A percentile compares a stretch with the other conserved stretches of the same genome.
These are phyloP conservation scores for Chiridota heheva DNA, from an alignment of 35 echinoderm and acorn worm species.

Conservation along the genomic window DNA sequence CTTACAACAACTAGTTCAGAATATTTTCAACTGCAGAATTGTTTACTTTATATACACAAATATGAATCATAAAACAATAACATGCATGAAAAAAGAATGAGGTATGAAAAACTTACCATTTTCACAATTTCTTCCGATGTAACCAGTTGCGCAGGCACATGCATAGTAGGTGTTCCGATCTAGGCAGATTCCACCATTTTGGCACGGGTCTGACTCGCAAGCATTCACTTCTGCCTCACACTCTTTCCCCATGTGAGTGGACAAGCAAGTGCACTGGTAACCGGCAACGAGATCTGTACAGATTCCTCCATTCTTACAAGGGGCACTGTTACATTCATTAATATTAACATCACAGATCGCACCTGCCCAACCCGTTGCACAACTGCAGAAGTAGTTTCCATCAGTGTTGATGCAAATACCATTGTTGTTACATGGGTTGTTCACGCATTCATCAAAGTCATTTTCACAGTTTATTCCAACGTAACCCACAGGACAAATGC, in stretches of 20 bases:
- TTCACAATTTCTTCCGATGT: slow-evolving; percentile 52
- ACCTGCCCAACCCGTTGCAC: slow-evolving; percentile 43
- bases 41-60: neutral
- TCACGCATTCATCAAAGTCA: slow-evolving; percentile 66
- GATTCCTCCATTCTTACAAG: slow-evolving; percentile 59
- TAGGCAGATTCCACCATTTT: slow-evolving; percentile 46
- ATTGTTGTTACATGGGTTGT: slow-evolving; percentile 66
- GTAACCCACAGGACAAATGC: slow-evolving; percentile 39
- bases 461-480: slow-evolving; percentile 58
- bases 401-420: slow-evolving; percentile 38
- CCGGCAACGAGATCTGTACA: slow-evolving; percentile 44
- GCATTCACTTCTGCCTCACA: slow-evolving; percentile 72
- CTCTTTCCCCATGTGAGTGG: slow-evolving; percentile 24
- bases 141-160: slow-evolving; percentile 39
- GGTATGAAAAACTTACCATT: neutral
- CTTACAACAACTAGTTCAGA: too few species aligned
- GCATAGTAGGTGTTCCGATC: slow-evolving; percentile 35
- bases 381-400: slow-evolving; percentile 55
- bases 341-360: slow-evolving; percentile 58
- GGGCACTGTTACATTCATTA: slow-evolving; percentile 61
- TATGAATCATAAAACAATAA: neutral
- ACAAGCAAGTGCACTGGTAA: slow-evolving; percentile 46
- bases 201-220: slow-evolving; percentile 58
- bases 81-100: neutral
- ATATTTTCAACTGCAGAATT: too few species aligned